Conservation (phyloP, 2,113 vertebrate genomes). For the Chitala chitala region DNA sequence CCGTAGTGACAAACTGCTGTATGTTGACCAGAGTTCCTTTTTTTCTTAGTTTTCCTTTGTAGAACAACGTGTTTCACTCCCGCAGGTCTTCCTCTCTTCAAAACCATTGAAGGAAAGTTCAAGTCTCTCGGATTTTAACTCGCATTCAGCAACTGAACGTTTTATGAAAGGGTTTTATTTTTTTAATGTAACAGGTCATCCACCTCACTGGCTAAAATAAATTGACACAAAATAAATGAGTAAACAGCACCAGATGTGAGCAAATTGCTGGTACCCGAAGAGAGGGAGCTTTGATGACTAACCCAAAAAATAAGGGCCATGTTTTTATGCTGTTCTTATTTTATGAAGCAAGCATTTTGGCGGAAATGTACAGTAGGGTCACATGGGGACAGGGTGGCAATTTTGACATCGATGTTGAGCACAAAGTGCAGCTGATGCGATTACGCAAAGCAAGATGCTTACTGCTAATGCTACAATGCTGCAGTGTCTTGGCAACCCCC, state of each 20-base stretch:
- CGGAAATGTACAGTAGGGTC: neutral
- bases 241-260: constrained; percentile 36
- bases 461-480: too few relatives aligned
- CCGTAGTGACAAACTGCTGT: constrained; percentile 37
- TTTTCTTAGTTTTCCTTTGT: constrained; percentile 26
- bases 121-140: constrained; percentile 51
- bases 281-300: constrained; percentile 36
- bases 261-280: constrained; percentile 27
- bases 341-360: neutral
- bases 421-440: constrained; percentile 9
- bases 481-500: neutral
- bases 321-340: neutral
- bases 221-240: constrained; percentile 22
- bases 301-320: constrained; percentile 25
- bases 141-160: constrained; percentile 61
- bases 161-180: constrained; percentile 64
- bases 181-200: constrained; percentile 62
- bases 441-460: neutral
- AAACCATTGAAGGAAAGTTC: constrained; percentile 48
- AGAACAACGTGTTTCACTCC: constrained; percentile 48
- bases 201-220: constrained; percentile 44
- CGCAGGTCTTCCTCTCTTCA: constrained; percentile 45
- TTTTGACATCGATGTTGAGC: neutral
- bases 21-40: constrained; percentile 36
- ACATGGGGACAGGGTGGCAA: neutral